Evolutionary conservation across 2,113 vertebrate genomes (phyloP).

Genomic region (Arothron firmamentum): DNA sequence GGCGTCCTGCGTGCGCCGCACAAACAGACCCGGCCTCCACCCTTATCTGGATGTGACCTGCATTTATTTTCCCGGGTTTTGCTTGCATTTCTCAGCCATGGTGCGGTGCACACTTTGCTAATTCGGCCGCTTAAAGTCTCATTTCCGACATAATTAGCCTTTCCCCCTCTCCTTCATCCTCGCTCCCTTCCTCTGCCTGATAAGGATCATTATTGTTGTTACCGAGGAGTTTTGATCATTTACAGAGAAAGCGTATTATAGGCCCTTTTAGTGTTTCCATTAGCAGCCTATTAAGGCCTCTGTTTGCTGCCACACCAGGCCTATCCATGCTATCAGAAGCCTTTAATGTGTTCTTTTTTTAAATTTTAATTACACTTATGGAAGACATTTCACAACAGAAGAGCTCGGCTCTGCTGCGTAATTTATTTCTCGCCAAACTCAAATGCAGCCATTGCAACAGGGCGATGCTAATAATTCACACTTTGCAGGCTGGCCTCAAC

Average conservation of each 20-base stretch:
- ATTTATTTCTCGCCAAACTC: no score
- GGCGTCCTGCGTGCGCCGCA: slow-evolving; percentile 28
- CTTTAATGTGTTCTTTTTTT: slow-evolving; percentile 44
- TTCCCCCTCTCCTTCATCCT: slow-evolving; percentile 57
- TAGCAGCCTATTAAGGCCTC: slow-evolving; percentile 48
- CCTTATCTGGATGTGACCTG: slow-evolving; percentile 55
- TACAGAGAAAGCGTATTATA: slow-evolving; percentile 67
- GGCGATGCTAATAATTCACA: no score
- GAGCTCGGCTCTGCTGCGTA: slow-evolving; percentile 7
- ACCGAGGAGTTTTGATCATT: slow-evolving; percentile 65
- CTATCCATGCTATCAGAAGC: slow-evolving; percentile 44
- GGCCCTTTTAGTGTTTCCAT: slow-evolving; percentile 46
- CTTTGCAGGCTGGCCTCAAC: no score
- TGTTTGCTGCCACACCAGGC: slow-evolving; percentile 44
- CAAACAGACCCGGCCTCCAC: slow-evolving; percentile 37
- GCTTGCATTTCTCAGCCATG: slow-evolving; percentile 41
- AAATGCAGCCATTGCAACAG: no score
- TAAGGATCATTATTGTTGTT: slow-evolving; percentile 60
- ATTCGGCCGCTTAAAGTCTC: slow-evolving; percentile 74
- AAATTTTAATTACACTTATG: slow-evolving; percentile 6
- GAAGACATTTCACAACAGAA: slow-evolving; percentile 58
- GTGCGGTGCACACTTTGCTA: slow-evolving; percentile 54
- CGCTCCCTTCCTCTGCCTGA: slow-evolving; percentile 51
- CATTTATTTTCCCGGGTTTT: slow-evolving; percentile 42
- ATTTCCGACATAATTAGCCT: slow-evolving; percentile 78